phyloP scores from a whole-genome alignment of 2,888 invertebrate species.

The Bellardia bayeri region DNA sequence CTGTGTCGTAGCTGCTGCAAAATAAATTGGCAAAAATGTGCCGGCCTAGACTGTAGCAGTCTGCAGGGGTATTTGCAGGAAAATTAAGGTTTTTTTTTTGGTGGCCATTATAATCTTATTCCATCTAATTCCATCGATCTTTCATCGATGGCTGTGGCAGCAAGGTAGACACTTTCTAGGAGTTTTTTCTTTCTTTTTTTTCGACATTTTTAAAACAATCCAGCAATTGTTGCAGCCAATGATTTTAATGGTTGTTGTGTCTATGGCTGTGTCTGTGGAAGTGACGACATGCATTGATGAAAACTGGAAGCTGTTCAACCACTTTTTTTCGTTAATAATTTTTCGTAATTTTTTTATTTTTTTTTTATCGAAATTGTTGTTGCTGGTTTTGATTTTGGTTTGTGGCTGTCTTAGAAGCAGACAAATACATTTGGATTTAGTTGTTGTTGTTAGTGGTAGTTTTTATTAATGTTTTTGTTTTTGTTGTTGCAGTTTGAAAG shows the following conservation, averaged over 20 bases:
- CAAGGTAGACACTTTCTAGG: constrained; percentile 56
- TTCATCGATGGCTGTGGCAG: constrained; percentile 59
- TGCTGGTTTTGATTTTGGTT: constrained; percentile 36
- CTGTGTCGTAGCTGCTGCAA: constrained; percentile 17
- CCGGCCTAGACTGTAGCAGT: constrained; percentile 39
- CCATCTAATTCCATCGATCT: constrained; percentile 59
- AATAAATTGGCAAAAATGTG: constrained; percentile 49
- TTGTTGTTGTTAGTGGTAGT: not conserved
- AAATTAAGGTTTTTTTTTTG: constrained; percentile 66
- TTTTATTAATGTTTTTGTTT: not conserved
- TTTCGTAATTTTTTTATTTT: constrained; percentile 62
- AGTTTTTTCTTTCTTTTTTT: constrained; percentile 20
- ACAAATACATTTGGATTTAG: constrained; percentile 56
- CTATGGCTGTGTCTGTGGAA: constrained; percentile 46
- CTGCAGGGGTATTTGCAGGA: constrained; percentile 29
- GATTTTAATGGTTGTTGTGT: constrained; percentile 38
- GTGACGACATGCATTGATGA: constrained; percentile 74
- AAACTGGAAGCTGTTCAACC: constrained; percentile 78
- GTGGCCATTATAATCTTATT: constrained; percentile 67
- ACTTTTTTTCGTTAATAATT: constrained; percentile 73
- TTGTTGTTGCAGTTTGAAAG: constrained; percentile 44
- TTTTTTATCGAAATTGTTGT: not conserved
- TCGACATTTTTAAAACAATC: constrained; percentile 55
- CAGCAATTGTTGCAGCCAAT: constrained; percentile 37
- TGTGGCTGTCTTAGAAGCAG: constrained; percentile 59